Base-by-base conservation (phyloP, 2,113 vertebrate species). In the Circaetus cinerascens region DNA sequence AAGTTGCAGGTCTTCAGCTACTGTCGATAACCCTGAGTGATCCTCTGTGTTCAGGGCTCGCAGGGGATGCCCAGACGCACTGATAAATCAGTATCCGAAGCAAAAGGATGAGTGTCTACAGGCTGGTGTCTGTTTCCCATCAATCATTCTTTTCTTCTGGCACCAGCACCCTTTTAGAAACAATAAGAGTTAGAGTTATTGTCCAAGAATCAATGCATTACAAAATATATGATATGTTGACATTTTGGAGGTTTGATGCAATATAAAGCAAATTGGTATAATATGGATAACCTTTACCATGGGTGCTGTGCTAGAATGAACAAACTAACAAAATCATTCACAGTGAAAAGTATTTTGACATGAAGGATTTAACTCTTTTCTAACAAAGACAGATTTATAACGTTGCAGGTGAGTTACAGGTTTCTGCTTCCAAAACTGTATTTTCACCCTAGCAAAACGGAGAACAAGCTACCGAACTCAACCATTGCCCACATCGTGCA, bases 71-170 rank as follows among this genome's bases (percentile, higher is more conserved):
- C 95, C 93, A 75, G 96, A 53, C 0, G 29, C 62, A 41, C 67
- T 86, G 97, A 97, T 86, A 96, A 97, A 91, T 98, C 97, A 97
- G 98, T 62, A 94, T 96, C 97, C 63, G 76, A 97, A 98, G 98
- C 97, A 96, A 97, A 97, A 97, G 77, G 97, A 98, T 96, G 98
- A 98, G 84, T 96, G 97, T 98, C 98, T 97, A 93, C 80, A 96
- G 97, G 97, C 95, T 96, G 89, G 98, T 97, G 97, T 98, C 94
- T 97, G 98, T 95, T 95, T 98, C 97, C 98, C 98, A 98, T 98
- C 98, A 99, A 96, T 99, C 99, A 99, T 98, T 97, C 97, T 98
- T 98, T 97, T 98, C 97, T 98, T 96, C 98, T 96, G 98, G 98
- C 95, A 98, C 96, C 98, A 96, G 93, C 96, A 98, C 90, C 97